Evolutionary conservation across 1,140 invertebrate genomes (phyloP), one percentile per base, ranked within the genome.

Genomic region (Pogonus chalceus): DNA sequence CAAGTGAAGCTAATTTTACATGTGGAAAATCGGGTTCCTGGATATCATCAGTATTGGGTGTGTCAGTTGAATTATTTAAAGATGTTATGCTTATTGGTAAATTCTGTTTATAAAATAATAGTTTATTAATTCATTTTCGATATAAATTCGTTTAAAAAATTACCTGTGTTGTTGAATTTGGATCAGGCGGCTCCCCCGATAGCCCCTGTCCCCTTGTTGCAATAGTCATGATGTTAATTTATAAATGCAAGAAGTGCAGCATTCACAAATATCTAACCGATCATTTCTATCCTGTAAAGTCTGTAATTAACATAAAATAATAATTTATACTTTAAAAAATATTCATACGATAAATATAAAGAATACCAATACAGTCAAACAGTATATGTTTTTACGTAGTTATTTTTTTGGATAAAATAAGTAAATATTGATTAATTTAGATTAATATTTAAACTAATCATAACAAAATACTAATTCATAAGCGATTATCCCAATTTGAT

Each of bases 1-100:
- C 93, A 61, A 97, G 75, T 58, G 84, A 82, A 53, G 83, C 83
- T 63, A 97, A 75, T 72, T 95, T 92, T 48, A 82, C 79, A 63
- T 85, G 76, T 54, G 93, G 93, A 79, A 97, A 98, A 53, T 85
- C 80, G 35, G 82, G 82, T 61, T 85, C 82, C 22, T 65, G 65
- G 60, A 65, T 68, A 56, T 74, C 73, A 55, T 78, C 73, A 50
- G 62, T n/a, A 54, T 7, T 62, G 60, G 56, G 63, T 61, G 74
- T 65, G 46, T 75, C 70, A 53, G 68, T 69, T 47, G 68, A 70
- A 64, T 71, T 72, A 24, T 69, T 69, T 35, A 73, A 67, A 56
- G 72, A 70, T 53, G 75, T 68, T 58, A 74, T 69, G 67, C 72
- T 54, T 52, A 51, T 55, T 43, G 62, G 52, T 52, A 14, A 49